These are phyloP conservation scores for Phyllotreta striolata DNA, from an alignment of 2,888 invertebrate genomes.

Conservation along the genomic window DNA sequence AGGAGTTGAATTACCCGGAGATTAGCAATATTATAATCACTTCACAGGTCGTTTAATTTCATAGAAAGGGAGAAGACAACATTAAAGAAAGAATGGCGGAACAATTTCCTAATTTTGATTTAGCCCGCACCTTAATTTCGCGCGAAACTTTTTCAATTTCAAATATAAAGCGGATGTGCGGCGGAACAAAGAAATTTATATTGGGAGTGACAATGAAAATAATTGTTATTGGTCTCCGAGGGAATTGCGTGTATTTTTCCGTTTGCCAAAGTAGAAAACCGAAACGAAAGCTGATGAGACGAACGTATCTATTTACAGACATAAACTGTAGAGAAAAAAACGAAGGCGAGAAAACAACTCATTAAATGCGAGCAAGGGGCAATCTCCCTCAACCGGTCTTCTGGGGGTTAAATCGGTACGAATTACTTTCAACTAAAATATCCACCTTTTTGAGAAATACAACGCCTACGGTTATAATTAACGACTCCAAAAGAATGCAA, in stretches of 20 bases:
- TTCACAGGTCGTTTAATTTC: constrained; percentile 5
- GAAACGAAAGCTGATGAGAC: constrained; percentile 39
- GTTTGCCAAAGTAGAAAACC: constrained; percentile 32
- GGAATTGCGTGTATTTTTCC: constrained; percentile 32
- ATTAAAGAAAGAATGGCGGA: constrained; percentile 9
- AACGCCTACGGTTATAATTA: constrained; percentile 44
- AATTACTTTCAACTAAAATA: constrained; percentile 49
- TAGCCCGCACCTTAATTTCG: constrained; percentile 3
- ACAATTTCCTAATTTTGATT: constrained; percentile 17
- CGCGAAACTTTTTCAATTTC: constrained; percentile 37
- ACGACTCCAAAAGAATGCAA: constrained; percentile 44
- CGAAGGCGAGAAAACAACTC: constrained; percentile 50
- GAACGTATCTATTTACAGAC: constrained; percentile 43
- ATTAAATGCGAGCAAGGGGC: constrained; percentile 52
- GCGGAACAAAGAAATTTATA: constrained; percentile 29
- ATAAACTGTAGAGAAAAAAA: constrained; percentile 41
- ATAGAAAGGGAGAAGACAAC: constrained; percentile 1
- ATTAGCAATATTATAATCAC: not conserved
- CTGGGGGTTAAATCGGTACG: constrained; percentile 49
- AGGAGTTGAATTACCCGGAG: no score
- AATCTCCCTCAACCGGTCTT: constrained; percentile 49
- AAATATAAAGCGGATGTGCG: constrained; percentile 27
- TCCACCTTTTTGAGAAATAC: constrained; percentile 44
- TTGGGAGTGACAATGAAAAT: constrained; percentile 39
- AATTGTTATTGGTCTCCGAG: constrained; percentile 34